Evolutionary conservation across 2,888 invertebrate species (phyloP).

Genomic region (Pyrochroa serraticornis): DNA sequence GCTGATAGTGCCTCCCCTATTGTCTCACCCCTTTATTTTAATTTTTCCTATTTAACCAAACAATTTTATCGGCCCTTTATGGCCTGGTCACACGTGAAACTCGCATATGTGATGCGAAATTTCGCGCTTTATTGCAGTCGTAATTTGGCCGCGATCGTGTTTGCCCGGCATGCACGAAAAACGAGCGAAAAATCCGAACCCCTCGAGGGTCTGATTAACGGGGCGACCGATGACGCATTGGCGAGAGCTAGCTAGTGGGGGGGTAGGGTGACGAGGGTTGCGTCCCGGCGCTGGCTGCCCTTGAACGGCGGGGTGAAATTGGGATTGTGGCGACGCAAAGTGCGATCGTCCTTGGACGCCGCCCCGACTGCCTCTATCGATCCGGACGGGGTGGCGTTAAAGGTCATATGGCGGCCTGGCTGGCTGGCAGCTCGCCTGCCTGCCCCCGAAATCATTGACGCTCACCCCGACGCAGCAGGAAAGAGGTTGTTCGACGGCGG

Average conservation of each 20-base stretch:
- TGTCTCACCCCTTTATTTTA: too few species aligned
- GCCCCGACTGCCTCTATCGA: constrained; percentile 37
- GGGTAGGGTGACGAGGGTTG: constrained; percentile 4
- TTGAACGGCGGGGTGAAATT: constrained; percentile 34
- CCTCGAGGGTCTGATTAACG: constrained; percentile 1
- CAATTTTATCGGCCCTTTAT: too few species aligned
- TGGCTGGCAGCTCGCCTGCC: constrained; percentile 6
- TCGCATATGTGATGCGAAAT: too few species aligned
- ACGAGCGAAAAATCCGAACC: too few species aligned
- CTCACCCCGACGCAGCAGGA: background rate
- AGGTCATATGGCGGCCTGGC: constrained; percentile 29
- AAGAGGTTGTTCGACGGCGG: background rate
- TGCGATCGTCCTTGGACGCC: constrained; percentile 40
- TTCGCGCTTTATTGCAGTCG: too few species aligned
- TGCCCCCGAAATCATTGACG: constrained; percentile 22
- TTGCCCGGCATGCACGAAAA: too few species aligned
- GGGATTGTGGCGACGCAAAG: constrained; percentile 38
- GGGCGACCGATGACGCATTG: constrained; percentile 17
- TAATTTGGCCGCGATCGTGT: too few species aligned
- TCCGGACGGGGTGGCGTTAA: constrained; percentile 29
- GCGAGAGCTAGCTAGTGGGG: background rate
- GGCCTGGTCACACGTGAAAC: too few species aligned
- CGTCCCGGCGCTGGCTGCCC: constrained; percentile 33
- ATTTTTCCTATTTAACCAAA: too few species aligned
- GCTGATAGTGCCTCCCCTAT: background rate